Evolutionary conservation across 1,140 invertebrate genomes (phyloP).

Genomic region (Dreissena rostriformis): DNA sequence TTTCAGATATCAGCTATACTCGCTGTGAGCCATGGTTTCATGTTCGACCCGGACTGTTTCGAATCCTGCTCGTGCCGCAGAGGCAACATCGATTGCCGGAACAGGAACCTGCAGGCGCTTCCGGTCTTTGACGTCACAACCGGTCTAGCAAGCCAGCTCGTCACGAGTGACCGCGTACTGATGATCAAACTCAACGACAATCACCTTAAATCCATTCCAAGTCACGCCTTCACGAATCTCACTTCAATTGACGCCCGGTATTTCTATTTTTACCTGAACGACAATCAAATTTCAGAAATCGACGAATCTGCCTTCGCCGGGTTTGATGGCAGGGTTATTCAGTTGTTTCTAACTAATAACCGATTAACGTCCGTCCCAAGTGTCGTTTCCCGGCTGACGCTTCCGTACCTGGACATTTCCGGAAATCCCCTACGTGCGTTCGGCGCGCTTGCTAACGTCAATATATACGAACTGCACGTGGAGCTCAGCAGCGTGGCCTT

Average conservation of each 20-base stretch:
- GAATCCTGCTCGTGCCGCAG: neutral
- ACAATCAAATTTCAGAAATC: conserved; percentile 2
- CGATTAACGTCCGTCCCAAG: neutral
- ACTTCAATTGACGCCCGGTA: neutral
- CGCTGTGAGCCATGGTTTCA: neutral
- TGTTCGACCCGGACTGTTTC: neutral
- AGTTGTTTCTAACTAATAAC: neutral
- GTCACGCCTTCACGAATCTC: neutral
- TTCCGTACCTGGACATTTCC: neutral
- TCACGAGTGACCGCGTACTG: neutral
- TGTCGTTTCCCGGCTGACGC: neutral
- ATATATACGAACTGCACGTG: neutral
- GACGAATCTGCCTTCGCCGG: neutral
- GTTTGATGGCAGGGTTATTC: neutral
- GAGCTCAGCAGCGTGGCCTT: neutral
- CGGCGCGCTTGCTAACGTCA: neutral
- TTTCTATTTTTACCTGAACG: neutral
- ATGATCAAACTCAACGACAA: neutral
- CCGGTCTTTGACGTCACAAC: neutral
- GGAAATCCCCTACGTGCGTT: neutral
- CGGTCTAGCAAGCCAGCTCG: neutral
- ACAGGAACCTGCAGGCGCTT: neutral
- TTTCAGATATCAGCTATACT: neutral
- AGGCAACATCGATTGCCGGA: neutral
- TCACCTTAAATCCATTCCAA: neutral